These are phyloP conservation scores for Telmatherina bonti DNA, from an alignment of 2,797 vertebrate species.

Conservation along the genomic window DNA sequence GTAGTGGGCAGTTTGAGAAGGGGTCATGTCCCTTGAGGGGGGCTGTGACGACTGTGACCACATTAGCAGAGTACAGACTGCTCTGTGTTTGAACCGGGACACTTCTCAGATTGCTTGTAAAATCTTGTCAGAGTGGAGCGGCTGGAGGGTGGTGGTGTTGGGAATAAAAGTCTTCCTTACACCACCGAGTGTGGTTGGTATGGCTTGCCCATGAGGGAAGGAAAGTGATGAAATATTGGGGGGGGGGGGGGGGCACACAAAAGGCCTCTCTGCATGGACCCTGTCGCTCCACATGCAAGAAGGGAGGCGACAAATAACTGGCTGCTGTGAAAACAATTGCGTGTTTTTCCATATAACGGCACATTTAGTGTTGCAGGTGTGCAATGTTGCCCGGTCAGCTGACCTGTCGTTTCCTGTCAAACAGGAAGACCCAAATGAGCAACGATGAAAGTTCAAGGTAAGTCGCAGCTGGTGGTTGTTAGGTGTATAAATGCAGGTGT, in stretches of 20 bases:
- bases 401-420: conserved; percentile 76
- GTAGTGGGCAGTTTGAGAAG: conserved; percentile 42
- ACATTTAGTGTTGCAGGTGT: conserved; percentile 72
- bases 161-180: conserved; percentile 42
- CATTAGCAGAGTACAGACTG: conserved; percentile 58
- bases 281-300: conserved; percentile 14
- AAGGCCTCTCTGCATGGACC: conserved; percentile 45
- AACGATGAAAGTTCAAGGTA: conserved; percentile 70
- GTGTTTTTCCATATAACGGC: conserved; percentile 65
- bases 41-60: conserved; percentile 52
- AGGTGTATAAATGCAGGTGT: conserved; percentile 69
- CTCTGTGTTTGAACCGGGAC: conserved; percentile 63
- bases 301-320: conserved; percentile 42
- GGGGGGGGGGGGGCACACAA: conserved; percentile 52
- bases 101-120: conserved; percentile 57
- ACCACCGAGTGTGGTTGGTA: conserved; percentile 53
- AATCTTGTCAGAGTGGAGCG: conserved; percentile 27
- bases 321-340: conserved; percentile 67
- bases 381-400: conserved; percentile 67
- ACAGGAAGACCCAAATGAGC: conserved; percentile 73
- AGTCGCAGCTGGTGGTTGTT: conserved; percentile 68
- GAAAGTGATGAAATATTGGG: conserved; percentile 65
- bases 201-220: conserved; percentile 52
- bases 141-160: conserved; percentile 17
- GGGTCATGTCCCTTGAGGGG: conserved; percentile 56